Conservation (phyloP, 37 sponge, comb jelly and placozoan species). For the Chondrosia reniformis region DNA sequence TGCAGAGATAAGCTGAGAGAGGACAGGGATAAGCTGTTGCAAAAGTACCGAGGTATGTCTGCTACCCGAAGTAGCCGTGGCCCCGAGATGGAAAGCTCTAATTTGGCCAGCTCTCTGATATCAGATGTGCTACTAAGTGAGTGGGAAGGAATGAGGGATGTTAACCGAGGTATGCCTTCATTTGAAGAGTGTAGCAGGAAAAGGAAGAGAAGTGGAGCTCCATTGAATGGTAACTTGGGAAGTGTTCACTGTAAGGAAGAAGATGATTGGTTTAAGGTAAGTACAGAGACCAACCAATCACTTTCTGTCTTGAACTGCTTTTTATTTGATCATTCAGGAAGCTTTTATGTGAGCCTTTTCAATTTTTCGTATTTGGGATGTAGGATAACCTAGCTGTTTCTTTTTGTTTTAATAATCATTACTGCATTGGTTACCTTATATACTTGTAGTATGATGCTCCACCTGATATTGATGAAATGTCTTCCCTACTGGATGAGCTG, state of each 20-base stretch:
- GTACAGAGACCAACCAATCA: neutral
- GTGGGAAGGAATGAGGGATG: conserved; percentile 57
- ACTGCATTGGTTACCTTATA: neutral
- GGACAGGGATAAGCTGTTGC: conserved; percentile 34
- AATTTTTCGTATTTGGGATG: neutral
- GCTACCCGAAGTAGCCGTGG: neutral
- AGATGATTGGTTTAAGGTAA: neutral
- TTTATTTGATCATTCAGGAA: neutral
- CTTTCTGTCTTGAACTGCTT: neutral
- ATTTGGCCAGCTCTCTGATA: neutral
- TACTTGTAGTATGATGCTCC: neutral
- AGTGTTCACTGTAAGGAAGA: neutral
- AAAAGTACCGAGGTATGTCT: conserved; percentile 3
- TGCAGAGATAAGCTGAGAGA: conserved; percentile 45
- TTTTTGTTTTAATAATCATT: neutral
- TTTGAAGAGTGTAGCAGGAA: neutral
- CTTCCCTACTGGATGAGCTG: conserved; percentile 57
- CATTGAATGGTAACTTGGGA: neutral
- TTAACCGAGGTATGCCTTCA: conserved; percentile 28
- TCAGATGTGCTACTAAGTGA: conserved; percentile 57
- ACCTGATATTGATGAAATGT: conserved; percentile 43
- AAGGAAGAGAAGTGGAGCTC: conserved; percentile 9
- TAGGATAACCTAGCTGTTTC: neutral
- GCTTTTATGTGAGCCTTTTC: neutral
- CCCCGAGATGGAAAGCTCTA: neutral